Evolutionary conservation across 2,113 vertebrate species (phyloP).

Genomic region (Phainopepla nitens): DNA sequence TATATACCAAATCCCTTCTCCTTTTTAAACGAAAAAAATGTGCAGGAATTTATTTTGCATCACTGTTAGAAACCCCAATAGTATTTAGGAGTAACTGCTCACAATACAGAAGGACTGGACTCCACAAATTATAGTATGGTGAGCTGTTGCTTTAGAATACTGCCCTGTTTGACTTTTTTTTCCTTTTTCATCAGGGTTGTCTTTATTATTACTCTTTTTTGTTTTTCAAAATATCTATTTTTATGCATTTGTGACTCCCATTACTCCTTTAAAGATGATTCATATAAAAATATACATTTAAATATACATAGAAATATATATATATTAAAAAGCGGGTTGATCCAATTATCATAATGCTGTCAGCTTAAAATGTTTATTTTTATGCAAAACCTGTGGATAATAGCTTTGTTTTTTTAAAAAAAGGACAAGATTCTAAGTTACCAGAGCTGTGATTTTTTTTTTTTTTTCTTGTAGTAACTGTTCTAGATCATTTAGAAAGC

Average conservation of each 20-base stretch:
- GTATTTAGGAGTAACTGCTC: slow-evolving; percentile 7
- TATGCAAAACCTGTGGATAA: slow-evolving; percentile 15
- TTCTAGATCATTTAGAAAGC: slow-evolving; percentile 31
- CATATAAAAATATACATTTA: slow-evolving; percentile 28
- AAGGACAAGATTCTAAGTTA: neutral
- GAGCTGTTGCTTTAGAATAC: slow-evolving; percentile 19
- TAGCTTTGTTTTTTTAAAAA: neutral
- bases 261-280: slow-evolving; percentile 36
- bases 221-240: slow-evolving; percentile 46
- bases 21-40: neutral
- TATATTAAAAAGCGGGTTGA: neutral
- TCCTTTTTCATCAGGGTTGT: neutral
- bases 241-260: slow-evolving; percentile 57
- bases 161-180: neutral
- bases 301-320: slow-evolving; percentile 29
- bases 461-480: neutral
- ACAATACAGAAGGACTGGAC: slow-evolving; percentile 1
- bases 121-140: neutral
- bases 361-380: slow-evolving; percentile 58
- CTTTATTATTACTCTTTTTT: neutral
- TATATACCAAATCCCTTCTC: neutral
- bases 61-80: neutral
- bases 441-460: slow-evolving; percentile 10
- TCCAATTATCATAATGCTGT: neutral
- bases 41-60: neutral